Evolutionary conservation across 30 jellyfish, hydroid and myxozoan species (phyloP).

Genomic region (Morbakka virulenta): DNA sequence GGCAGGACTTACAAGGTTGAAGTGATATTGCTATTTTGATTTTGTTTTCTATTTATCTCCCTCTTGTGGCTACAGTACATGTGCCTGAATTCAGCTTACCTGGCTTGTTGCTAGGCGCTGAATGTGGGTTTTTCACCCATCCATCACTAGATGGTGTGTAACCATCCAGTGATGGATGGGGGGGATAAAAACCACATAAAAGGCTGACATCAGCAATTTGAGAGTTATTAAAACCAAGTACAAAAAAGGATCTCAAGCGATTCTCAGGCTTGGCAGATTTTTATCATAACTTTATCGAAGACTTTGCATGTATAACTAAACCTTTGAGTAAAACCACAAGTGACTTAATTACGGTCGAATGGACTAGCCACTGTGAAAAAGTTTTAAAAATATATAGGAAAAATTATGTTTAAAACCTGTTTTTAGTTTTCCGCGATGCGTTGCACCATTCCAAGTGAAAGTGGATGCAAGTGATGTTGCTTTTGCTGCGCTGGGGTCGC

Average conservation of each 20-base stretch:
- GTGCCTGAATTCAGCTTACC: too few relatives aligned
- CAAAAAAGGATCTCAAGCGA: background rate
- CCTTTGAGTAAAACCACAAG: background rate
- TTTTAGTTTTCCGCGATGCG: slow-evolving; percentile 11
- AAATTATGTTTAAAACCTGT: background rate
- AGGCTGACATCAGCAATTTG: background rate
- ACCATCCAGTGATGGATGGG: too few relatives aligned
- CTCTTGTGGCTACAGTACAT: too few relatives aligned
- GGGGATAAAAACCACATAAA: too few relatives aligned
- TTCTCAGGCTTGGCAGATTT: background rate
- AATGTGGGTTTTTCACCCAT: too few relatives aligned
- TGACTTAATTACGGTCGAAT: background rate
- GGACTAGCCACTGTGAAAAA: background rate
- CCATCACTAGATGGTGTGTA: too few relatives aligned
- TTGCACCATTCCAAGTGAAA: slow-evolving; percentile 15
- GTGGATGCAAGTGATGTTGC: slow-evolving; percentile 43
- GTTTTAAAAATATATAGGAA: background rate
- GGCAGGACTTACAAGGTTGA: too few relatives aligned
- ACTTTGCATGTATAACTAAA: background rate
- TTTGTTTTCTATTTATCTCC: too few relatives aligned
- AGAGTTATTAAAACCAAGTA: background rate
- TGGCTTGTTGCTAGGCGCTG: too few relatives aligned
- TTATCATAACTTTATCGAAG: background rate
- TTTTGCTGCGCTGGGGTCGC: slow-evolving; percentile 30
- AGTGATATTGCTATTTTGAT: too few relatives aligned